Base-by-base conservation (phyloP, 2,888 invertebrate genomes). In the Thereva unica region DNA sequence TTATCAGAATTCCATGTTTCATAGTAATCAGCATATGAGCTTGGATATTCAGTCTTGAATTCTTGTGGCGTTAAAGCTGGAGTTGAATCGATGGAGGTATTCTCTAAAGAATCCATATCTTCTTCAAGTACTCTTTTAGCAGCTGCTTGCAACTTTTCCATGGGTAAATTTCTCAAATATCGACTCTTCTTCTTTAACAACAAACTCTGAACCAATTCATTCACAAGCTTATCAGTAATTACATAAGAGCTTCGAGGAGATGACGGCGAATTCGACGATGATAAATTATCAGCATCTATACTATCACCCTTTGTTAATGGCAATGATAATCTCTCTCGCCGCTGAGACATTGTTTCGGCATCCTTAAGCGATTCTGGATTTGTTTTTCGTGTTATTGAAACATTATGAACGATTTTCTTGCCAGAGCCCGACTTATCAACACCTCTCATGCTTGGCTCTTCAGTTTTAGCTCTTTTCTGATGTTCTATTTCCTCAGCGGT, bases 171-270 rank as follows among this genome's bases (percentile, higher is more conserved):
- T 65, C 82, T 80, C 67, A 86, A 80, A 45, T 82, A 80, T 47
- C 82, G 78, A 12, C 85, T 85, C 72, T 85, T 84, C 72, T 83
- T 85, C 67, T 83, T 83, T 45, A 82, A 79, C 41, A 86, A 76
- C 59, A 86, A 78, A 75, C 85, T 86, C 73, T 85, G 84, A 4
- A 86, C 84, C 64, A 86, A 75, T 74, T 86, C 86, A 66, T 83
- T 83, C 4, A 86, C 85, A 40, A 86, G 75, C 71, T 84, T 82
- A 68, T 86, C 86, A 72, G 83, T 85, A 4, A 78, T 73, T 9
- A 82, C 76, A 10, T 80, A 77, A 6, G 84, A 83, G 1, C 82
- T 82, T 0, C 75, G 76, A 5, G 80, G 80, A 0, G 79, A 80
- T 10, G 76, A 78, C 9, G 83, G 83, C 63, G 84, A 82, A 10